These are phyloP conservation scores for Oxycera nigricornis DNA, from an alignment of 2,888 invertebrate genomes.

Conservation along the genomic window DNA sequence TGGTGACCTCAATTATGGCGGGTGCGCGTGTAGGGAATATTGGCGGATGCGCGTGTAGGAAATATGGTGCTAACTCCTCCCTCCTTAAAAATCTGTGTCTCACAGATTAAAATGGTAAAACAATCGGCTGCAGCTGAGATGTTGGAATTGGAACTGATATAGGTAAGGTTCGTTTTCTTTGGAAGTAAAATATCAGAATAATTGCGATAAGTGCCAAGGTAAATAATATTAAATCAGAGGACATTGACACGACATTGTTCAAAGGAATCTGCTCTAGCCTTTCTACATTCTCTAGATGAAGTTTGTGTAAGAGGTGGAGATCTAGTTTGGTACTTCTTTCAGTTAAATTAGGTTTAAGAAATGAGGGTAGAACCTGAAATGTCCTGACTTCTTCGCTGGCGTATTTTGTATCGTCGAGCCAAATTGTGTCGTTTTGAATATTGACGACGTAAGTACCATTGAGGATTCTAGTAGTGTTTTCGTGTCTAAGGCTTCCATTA, in stretches of 20 bases:
- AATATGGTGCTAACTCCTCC: too few species aligned
- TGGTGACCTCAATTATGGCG: too few species aligned
- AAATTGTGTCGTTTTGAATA: slow-evolving; percentile 19
- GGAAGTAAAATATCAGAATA: too few species aligned
- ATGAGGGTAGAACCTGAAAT: slow-evolving; percentile 30
- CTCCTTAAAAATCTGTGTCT: too few species aligned
- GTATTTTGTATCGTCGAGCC: slow-evolving; percentile 5
- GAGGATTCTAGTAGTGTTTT: slow-evolving; percentile 6
- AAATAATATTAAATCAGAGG: neutral
- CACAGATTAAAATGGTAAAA: too few species aligned
- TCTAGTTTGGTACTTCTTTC: neutral
- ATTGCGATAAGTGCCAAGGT: too few species aligned
- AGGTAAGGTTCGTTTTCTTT: too few species aligned
- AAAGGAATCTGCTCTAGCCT: neutral
- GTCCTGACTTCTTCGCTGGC: neutral
- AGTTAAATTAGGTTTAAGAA: slow-evolving; percentile 10
- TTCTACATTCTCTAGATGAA: neutral
- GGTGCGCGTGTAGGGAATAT: too few species aligned
- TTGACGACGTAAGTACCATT: slow-evolving; percentile 21
- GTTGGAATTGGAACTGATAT: too few species aligned
- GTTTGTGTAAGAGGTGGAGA: slow-evolving; percentile 6
- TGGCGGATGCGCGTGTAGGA: too few species aligned
- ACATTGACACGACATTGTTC: neutral
- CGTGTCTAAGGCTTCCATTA: slow-evolving; percentile 15
- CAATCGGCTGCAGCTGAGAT: too few species aligned